Evolutionary conservation across 2,797 vertebrate genomes (phyloP).

Genomic region (Erethizon dorsatum): DNA sequence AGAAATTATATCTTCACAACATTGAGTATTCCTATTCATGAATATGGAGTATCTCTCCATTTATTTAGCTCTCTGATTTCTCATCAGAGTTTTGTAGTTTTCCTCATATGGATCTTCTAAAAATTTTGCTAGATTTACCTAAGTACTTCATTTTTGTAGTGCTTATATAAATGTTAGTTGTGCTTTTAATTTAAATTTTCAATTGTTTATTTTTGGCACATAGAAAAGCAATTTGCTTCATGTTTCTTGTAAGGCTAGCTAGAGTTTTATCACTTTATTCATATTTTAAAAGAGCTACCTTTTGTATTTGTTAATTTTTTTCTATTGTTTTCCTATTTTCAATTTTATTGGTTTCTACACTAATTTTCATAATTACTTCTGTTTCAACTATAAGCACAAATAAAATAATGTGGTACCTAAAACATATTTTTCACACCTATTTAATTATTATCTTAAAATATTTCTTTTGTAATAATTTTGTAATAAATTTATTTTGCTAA

Average conservation of each 20-base stretch:
- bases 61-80: neutral
- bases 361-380: conserved; percentile 33
- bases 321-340: conserved; percentile 4
- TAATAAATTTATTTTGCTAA: neutral
- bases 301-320: neutral
- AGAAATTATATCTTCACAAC: neutral
- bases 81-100: conserved; percentile 5
- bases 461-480: neutral
- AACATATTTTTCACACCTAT: neutral
- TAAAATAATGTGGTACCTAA: conserved; percentile 28
- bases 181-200: conserved; percentile 30
- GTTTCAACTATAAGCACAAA: conserved; percentile 38
- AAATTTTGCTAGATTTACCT: conserved; percentile 4
- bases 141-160: neutral
- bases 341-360: conserved; percentile 8
- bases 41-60: neutral
- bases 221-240: neutral
- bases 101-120: neutral
- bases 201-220: neutral
- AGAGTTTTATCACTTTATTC: conserved; percentile 3
- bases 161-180: neutral
- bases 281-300: neutral
- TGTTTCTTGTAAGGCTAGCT: conserved; percentile 35
- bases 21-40: neutral
- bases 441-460: conserved; percentile 40